Evolutionary conservation across 2,888 invertebrate genomes (phyloP).

Genomic region (Trichogramma dendrolimi): DNA sequence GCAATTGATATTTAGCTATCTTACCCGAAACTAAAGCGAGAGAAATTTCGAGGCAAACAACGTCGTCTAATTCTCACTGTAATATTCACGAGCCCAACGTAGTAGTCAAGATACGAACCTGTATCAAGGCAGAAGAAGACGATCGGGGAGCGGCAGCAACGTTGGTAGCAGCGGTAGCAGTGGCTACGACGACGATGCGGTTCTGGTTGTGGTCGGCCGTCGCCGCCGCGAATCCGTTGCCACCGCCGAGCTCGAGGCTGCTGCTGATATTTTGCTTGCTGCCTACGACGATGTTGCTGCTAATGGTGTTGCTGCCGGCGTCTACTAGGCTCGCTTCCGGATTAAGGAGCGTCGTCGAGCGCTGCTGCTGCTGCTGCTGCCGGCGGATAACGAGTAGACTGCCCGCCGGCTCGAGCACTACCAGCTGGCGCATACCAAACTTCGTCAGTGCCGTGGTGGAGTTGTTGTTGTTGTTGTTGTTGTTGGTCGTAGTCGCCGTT

Average conservation of each 20-base stretch:
- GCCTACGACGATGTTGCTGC: not conserved
- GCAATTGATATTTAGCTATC: not conserved
- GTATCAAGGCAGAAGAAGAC: not conserved
- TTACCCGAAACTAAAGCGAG: too few species aligned
- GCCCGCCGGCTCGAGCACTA: slow-evolving; percentile 49
- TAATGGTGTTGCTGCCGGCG: not conserved
- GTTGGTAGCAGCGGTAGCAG: slow-evolving; percentile 30
- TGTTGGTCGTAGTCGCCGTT: slow-evolving; percentile 13
- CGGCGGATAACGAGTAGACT: slow-evolving; percentile 50
- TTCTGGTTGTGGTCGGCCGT: slow-evolving; percentile 50
- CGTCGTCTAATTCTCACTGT: not conserved
- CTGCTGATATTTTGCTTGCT: slow-evolving; percentile 31
- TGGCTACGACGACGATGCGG: slow-evolving; percentile 49
- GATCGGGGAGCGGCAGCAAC: not conserved
- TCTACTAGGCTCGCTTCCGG: not conserved
- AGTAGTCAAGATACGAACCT: not conserved
- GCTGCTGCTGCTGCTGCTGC: slow-evolving; percentile 42
- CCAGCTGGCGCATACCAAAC: slow-evolving; percentile 46
- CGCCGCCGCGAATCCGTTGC: slow-evolving; percentile 27
- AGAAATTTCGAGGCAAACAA: too few species aligned
- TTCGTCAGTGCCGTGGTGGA: slow-evolving; percentile 11
- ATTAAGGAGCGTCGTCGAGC: slow-evolving; percentile 19
- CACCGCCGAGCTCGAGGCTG: slow-evolving; percentile 38
- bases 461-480: slow-evolving; percentile 10
- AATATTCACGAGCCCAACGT: not conserved